phyloP scores from a whole-genome alignment of 2,888 invertebrate species.

The Troides helena region DNA sequence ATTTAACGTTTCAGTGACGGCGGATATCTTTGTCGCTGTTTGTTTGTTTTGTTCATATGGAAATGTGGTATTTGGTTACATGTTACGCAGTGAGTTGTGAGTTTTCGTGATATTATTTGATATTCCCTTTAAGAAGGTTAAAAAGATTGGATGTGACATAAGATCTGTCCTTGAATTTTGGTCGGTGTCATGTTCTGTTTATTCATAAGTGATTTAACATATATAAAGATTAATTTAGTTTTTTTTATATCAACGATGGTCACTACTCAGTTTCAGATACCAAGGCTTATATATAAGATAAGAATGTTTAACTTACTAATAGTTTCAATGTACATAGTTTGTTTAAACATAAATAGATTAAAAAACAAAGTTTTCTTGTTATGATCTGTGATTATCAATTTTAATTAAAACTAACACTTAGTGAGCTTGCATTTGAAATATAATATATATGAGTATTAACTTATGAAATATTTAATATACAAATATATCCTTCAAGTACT shows the following conservation, averaged over 20 bases:
- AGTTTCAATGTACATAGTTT: too few relatives aligned
- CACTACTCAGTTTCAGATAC: not conserved
- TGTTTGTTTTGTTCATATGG: constrained; percentile 59
- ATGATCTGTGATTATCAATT: too few relatives aligned
- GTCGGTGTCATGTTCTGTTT: not conserved
- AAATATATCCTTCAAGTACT: too few relatives aligned
- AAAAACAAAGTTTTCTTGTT: too few relatives aligned
- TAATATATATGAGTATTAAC: too few relatives aligned
- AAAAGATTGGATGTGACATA: constrained; percentile 7
- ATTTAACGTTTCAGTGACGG: constrained; percentile 23
- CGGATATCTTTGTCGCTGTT: constrained; percentile 36
- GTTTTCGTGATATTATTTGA: constrained; percentile 54
- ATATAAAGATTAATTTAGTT: not conserved
- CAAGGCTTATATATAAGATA: too few relatives aligned
- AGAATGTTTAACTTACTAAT: too few relatives aligned
- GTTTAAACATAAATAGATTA: too few relatives aligned
- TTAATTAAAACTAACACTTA: too few relatives aligned
- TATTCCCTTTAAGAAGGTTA: constrained; percentile 52
- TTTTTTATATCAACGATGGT: not conserved
- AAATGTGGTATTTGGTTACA: constrained; percentile 67
- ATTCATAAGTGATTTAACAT: not conserved
- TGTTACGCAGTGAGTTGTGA: constrained; percentile 48
- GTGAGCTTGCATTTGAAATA: too few relatives aligned
- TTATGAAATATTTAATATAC: too few relatives aligned
- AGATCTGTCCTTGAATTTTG: constrained; percentile 21